Evolutionary conservation across 1,140 invertebrate species (phyloP), one percentile per base, ranked within the genome.

Genomic region (Panonychus citri): DNA sequence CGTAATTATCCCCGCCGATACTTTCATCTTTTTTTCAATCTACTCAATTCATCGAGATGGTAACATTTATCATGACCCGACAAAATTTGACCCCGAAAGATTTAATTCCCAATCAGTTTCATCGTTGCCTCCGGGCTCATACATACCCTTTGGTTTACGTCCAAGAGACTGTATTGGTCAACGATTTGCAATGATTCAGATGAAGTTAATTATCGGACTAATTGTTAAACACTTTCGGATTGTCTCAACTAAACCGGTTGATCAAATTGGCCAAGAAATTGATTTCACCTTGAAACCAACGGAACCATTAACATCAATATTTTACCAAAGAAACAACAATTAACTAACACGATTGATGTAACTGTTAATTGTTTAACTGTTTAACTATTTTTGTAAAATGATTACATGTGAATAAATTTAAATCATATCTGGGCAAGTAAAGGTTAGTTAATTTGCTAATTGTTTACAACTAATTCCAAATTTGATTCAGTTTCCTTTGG

Each of bases 181-280:
- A 61, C 72, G 71, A 61, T 78, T 78, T 67, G 76, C 77, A 3
- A 54, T 75, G 53, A 54, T 75, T 61, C 75, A 78, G 62, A 66
- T 70, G 24, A 77, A 76, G 62, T 66, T 71, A 17, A 57, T 74
- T 8, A 50, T 72, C 17, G 66, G 69, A 0, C 60, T 64, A 24
- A 60, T 73, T 13, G 63, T 73, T 19, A 64, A 69, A 12, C 57
- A 59, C 43, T 62, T 60, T 30, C 48, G 59, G 19, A 25, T 64
- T 10, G 53, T 60, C 19, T 59, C 62, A 21, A 21, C 57, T 19
- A 34, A 58, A 37, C 58, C 58, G 1, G 34, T 60, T 12, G 63
- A 63, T 19, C 43, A 62, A 21, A 46, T 46, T 34, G 30, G 30
- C 30, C 30, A 34, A 34, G 30, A 34, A 34, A 34, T 34, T 34